Evolutionary conservation across 2,797 vertebrate species (phyloP), one percentile per base, ranked within the genome.

Genomic region (Anas georgica): DNA sequence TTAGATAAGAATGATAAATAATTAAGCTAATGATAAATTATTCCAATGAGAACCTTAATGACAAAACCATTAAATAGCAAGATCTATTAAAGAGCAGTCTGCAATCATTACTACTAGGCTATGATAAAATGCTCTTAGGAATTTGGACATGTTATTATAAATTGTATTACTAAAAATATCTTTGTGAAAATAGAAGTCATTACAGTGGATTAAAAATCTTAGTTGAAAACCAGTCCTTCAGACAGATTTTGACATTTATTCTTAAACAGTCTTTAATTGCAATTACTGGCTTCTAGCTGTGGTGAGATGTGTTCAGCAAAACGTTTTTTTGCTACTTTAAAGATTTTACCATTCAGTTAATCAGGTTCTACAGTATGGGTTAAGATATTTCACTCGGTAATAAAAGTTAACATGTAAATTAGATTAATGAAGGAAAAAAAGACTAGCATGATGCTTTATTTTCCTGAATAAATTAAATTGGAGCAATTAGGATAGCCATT

Each of bases 1-100:
- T 95, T 94, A 87, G 88, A 90, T 93, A 86, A 86, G 90, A 64
- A 55, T 50, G 78, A 83, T 96, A 91, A 97, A 97, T 97, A 97
- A 97, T 97, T 97, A 94, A 97, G 64, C 82, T 84, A 82, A 86
- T 7, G 21, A 97, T 97, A 94, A 97, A 97, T 96, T 95, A 95
- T 94, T 95, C 68, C 73, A 91, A 93, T 74, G 84, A 96, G 95
- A 97, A 72, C 64, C 75, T 92, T 96, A 96, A 97, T 86, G 95
- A 92, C 92, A 91, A 94, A 95, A 56, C 93, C 94, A 95, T 96
- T 96, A 97, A 96, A 97, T 70, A 84, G 69, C 66, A 81, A 91
- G 94, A 96, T 93, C 91, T 74, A 86, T 93, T 81, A 95, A 62
- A 95, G 95, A 92, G 74, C 16, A 28, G 39, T 69, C 80, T 94